Conservation (phyloP, 2,888 invertebrate genomes). For the Caenorhabditis sp. region DNA sequence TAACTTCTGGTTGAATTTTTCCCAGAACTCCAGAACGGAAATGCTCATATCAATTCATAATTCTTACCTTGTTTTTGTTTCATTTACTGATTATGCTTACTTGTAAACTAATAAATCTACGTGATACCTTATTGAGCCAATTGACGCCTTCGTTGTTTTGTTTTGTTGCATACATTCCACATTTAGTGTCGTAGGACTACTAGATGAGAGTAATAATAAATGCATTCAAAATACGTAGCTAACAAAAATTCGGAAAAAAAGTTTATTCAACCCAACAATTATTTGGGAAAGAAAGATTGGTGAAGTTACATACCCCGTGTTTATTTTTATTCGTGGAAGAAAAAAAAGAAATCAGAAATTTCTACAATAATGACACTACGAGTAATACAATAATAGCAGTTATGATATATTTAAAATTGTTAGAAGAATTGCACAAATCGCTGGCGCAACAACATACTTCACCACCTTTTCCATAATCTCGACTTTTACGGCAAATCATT, state of each 20-base stretch:
- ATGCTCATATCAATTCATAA: too few species aligned
- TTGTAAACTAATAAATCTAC: too few species aligned
- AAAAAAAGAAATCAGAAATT: neutral
- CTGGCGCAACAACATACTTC: constrained; percentile 60
- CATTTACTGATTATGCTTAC: too few species aligned
- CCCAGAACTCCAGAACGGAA: too few species aligned
- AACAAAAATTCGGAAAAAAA: neutral
- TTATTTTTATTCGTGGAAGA: neutral
- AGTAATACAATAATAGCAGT: neutral
- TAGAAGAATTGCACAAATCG: constrained; percentile 52
- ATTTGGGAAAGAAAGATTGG: neutral
- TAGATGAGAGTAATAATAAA: neutral
- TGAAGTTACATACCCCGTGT: neutral
- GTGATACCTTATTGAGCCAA: too few species aligned
- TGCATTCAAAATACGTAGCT: neutral
- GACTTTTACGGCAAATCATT: constrained; percentile 47
- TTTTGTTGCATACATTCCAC: too few species aligned
- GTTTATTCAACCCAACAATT: neutral
- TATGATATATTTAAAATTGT: constrained; percentile 3
- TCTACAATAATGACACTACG: neutral
- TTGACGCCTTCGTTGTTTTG: too few species aligned
- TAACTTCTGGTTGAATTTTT: too few species aligned
- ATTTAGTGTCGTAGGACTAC: too few species aligned
- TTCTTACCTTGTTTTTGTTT: too few species aligned
- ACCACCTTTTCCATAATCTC: constrained; percentile 59